Evolutionary conservation across 2,888 invertebrate species (phyloP).

Genomic region (Rotaria magnacalcarata): DNA sequence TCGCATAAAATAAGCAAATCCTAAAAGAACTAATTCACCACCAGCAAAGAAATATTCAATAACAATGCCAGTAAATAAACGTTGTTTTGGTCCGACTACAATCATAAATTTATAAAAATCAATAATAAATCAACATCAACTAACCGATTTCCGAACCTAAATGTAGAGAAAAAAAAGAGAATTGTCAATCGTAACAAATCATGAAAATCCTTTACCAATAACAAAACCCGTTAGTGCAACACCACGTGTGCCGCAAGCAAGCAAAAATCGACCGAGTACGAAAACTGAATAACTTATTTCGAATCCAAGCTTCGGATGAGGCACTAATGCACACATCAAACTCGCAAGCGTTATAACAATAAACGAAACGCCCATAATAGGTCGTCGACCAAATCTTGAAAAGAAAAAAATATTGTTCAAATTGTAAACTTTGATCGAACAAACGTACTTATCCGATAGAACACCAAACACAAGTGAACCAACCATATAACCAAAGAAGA

Average conservation of each 20-base stretch:
- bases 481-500: constrained; percentile 19
- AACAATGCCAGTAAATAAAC: constrained; percentile 42
- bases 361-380: neutral
- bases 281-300: neutral
- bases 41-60: constrained; percentile 44
- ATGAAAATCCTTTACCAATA: neutral
- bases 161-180: too few species aligned
- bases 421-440: too few species aligned
- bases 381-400: constrained; percentile 22
- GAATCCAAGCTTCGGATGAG: neutral
- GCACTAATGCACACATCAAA: neutral
- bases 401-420: neutral
- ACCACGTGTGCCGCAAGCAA: constrained; percentile 4
- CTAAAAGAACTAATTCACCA: constrained; percentile 41
- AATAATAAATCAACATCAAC: neutral
- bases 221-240: constrained; percentile 4
- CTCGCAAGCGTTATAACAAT: neutral
- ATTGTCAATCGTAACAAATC: too few species aligned
- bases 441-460: neutral
- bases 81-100: constrained; percentile 13
- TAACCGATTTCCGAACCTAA: neutral
- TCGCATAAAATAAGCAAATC: constrained; percentile 41
- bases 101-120: neutral
- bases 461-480: constrained; percentile 18
- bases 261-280: neutral